These are phyloP conservation scores for Monopterus albus DNA, from an alignment of 2,113 vertebrate species.

Conservation along the genomic window DNA sequence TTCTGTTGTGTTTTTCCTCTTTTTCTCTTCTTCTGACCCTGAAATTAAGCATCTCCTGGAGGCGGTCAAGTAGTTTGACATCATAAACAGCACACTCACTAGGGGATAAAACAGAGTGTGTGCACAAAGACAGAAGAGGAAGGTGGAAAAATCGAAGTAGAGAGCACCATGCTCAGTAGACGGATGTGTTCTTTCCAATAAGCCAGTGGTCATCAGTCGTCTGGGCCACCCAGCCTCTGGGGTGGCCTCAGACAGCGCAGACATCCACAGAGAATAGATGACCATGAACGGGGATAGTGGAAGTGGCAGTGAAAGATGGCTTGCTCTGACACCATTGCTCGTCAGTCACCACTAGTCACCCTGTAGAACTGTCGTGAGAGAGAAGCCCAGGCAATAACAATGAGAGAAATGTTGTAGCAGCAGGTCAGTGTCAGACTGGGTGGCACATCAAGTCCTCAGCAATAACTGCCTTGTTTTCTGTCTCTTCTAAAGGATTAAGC, in stretches of 20 bases:
- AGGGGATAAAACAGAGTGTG: slow-evolving; percentile 18
- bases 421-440: slow-evolving; percentile 31
- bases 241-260: slow-evolving; percentile 51
- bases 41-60: slow-evolving; percentile 40
- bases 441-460: slow-evolving; percentile 37
- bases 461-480: slow-evolving; percentile 28
- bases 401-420: slow-evolving; percentile 46
- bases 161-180: slow-evolving; percentile 19
- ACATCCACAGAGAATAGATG: slow-evolving; percentile 74
- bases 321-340: slow-evolving; percentile 47
- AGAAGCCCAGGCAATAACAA: slow-evolving; percentile 49
- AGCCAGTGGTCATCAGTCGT: slow-evolving; percentile 65
- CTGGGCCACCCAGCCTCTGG: slow-evolving; percentile 55
- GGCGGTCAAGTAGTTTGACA: background rate
- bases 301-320: slow-evolving; percentile 68
- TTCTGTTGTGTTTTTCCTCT: background rate
- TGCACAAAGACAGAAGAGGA: background rate
- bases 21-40: background rate
- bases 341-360: slow-evolving; percentile 69
- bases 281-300: slow-evolving; percentile 63
- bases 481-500: slow-evolving; percentile 16
- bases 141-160: slow-evolving; percentile 15
- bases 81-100: slow-evolving; percentile 15
- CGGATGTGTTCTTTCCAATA: slow-evolving; percentile 43
- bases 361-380: slow-evolving; percentile 52